Evolutionary conservation across 2,113 vertebrate species (phyloP).

Genomic region (Cyanistes caeruleus): DNA sequence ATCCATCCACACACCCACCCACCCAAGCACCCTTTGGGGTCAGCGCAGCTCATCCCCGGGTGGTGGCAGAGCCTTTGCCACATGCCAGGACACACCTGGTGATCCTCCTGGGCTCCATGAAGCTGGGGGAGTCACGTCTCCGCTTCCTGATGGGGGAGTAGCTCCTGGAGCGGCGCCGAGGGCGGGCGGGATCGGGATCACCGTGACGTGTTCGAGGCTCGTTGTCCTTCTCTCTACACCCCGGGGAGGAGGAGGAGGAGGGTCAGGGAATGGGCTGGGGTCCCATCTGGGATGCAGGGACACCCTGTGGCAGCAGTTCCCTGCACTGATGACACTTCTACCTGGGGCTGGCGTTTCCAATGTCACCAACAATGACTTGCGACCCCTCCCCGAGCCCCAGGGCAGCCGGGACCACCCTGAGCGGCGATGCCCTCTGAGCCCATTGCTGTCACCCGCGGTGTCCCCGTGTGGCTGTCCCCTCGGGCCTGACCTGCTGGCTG

Average conservation of each 20-base stretch:
- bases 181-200: constrained; percentile 82
- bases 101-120: constrained; percentile 98
- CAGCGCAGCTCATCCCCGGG: not conserved
- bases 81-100: constrained; percentile 81
- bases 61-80: rapidly evolving
- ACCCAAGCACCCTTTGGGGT: rapidly evolving
- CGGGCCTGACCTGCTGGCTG: constrained; percentile 72
- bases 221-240: constrained; percentile 86
- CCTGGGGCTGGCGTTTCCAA: not conserved
- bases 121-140: constrained; percentile 95
- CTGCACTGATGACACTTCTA: rapidly evolving
- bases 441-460: rapidly evolving
- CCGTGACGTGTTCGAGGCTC: constrained; percentile 82
- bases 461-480: not conserved
- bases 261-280: not conserved
- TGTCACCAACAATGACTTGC: not conserved
- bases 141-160: constrained; percentile 97
- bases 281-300: not conserved
- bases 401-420: not conserved
- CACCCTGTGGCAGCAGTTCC: not conserved
- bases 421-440: rapidly evolving
- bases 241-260: not conserved
- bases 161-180: constrained; percentile 92
- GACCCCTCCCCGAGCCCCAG: not conserved
- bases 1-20: rapidly evolving